Evolutionary conservation across 2,113 vertebrate genomes (phyloP).

Genomic region (Triplophysa rosa): DNA sequence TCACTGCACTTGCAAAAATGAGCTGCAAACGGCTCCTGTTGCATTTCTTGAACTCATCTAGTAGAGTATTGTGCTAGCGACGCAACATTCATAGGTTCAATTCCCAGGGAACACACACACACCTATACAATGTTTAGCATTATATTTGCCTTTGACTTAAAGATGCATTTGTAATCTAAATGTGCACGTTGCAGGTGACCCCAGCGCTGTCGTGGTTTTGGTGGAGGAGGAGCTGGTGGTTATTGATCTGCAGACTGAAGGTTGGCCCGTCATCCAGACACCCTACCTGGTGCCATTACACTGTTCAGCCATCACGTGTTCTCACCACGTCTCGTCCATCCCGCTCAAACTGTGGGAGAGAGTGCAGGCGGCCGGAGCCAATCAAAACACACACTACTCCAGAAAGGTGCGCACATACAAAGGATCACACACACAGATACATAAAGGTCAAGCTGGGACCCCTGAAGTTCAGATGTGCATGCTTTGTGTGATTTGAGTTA

Average conservation of each 20-base stretch:
- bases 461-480: too few relatives aligned
- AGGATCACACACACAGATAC: not conserved
- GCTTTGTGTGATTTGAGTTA: too few relatives aligned
- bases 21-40: too few relatives aligned
- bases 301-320: slow-evolving; percentile 97
- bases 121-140: too few relatives aligned
- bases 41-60: too few relatives aligned
- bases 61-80: too few relatives aligned
- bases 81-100: too few relatives aligned
- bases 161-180: not conserved
- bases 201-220: slow-evolving; percentile 89
- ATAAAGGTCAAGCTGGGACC: not conserved
- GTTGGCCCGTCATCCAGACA: slow-evolving; percentile 90
- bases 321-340: slow-evolving; percentile 92
- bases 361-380: slow-evolving; percentile 78
- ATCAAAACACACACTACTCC: slow-evolving; percentile 87
- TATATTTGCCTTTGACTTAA: too few relatives aligned
- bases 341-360: slow-evolving; percentile 96
- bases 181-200: slow-evolving; percentile 73
- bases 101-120: too few relatives aligned
- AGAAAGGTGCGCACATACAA: slow-evolving; percentile 74
- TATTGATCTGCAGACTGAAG: slow-evolving; percentile 84
- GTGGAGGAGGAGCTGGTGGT: slow-evolving; percentile 96
- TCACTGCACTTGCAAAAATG: too few relatives aligned
- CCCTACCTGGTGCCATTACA: slow-evolving; percentile 95